Base-by-base conservation (phyloP, 2,797 vertebrate genomes). In the Liparis tanakae region DNA sequence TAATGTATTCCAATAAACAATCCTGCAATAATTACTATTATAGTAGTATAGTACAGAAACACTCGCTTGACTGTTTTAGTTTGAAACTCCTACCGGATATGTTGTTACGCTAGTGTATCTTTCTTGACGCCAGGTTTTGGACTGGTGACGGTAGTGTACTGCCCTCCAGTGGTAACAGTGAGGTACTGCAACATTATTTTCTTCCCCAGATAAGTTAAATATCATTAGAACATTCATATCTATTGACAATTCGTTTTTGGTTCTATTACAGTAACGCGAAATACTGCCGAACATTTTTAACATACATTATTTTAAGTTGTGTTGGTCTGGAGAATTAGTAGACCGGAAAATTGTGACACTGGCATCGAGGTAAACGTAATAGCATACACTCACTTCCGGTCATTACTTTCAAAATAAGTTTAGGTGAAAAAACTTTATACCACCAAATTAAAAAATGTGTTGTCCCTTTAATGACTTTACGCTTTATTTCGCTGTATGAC, bases 1-100 rank as follows among this genome's bases (percentile, higher is more conserved):
- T 30, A 7, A 44, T 44, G 13, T 53, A 20, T 37, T 61, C 3
- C 0, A 13, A 55, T 74, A 22, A 81, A 18, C 22, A 51, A 8
- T 7, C 18, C 48, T 67, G 48, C 48, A 82, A 64, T 72, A 53
- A 71, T 57, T 17, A n/a, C 4, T 10, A 25, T 10, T n/a, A 1
- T 22, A 20, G 10, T 20, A 20, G 48, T 54, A 61, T 57, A 41
- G 9, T 58, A 67, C 5, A 57, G 22, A 53, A 54, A 61, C 36
- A 10, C 15, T 20, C 15, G 15, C 6, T 57, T 34, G 13, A 54
- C 36, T 17, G 70, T 36, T 66, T 66, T 34, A 34, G 67, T 44
- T 7, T 72, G 33, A 58, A 36, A 36, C 41, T 20, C 44, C 34
- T 48, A 58, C n/a, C 25, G 17, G 10, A 17, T 34, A 44, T 33